Percentiles rank a stretch among this genome's conserved stretches.
These are phyloP conservation scores for Yponomeuta sedellus DNA, from an alignment of 2,888 invertebrate species.

Conservation along the genomic window DNA sequence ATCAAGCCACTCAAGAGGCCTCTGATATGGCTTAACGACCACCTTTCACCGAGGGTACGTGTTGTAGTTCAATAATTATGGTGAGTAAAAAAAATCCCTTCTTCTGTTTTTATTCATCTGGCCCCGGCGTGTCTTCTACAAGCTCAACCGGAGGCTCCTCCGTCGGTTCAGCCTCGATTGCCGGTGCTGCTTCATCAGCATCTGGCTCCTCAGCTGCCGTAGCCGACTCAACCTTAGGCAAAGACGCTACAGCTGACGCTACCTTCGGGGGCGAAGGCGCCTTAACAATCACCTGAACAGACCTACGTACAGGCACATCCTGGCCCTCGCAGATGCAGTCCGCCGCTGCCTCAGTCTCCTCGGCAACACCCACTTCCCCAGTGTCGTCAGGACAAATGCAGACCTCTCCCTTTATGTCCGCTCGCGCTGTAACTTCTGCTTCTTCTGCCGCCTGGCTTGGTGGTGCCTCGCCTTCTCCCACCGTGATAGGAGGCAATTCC, in stretches of 20 bases:
- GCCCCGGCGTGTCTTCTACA: background rate
- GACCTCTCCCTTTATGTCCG: background rate
- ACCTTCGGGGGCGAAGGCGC: background rate
- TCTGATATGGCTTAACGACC: too few species aligned
- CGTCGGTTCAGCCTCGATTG: background rate
- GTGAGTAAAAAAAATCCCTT: background rate
- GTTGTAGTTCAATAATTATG: too few species aligned
- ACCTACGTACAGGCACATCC: background rate
- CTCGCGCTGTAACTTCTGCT: background rate
- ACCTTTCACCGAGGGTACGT: too few species aligned
- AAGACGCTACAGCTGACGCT: background rate
- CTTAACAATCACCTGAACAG: background rate
- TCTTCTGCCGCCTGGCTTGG: conserved; percentile 19
- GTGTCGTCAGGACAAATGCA: background rate
- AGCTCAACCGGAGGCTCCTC: background rate
- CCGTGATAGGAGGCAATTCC: background rate
- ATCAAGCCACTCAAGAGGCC: too few species aligned
- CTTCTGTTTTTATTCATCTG: background rate
- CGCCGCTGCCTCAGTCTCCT: background rate
- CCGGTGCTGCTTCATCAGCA: background rate
- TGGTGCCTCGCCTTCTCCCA: background rate
- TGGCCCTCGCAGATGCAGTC: background rate
- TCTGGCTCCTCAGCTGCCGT: background rate
- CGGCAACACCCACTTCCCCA: background rate
- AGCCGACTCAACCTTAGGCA: background rate